Evolutionary conservation across 2,797 vertebrate species (phyloP).

Genomic region (Loris lydekkerianus): DNA sequence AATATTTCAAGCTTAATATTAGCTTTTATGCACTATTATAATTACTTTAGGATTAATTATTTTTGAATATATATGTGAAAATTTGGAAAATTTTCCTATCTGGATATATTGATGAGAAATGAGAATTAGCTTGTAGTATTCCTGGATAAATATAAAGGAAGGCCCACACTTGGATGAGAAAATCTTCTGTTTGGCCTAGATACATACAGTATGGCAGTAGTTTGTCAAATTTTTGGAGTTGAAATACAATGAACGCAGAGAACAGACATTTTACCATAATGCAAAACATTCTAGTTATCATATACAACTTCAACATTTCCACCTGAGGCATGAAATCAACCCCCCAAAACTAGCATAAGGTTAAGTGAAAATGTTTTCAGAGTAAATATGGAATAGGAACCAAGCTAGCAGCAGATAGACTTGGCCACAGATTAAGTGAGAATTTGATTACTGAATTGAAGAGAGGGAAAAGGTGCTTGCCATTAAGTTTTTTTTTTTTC

Average conservation of each 20-base stretch:
- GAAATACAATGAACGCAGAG: background rate
- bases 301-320: background rate
- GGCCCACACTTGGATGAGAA: background rate
- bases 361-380: background rate
- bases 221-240: background rate
- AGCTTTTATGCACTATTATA: background rate
- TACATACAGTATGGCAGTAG: background rate
- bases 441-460: background rate
- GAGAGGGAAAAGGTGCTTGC: background rate
- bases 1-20: background rate
- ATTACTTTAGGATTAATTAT: background rate
- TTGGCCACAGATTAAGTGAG: background rate
- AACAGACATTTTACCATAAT: background rate
- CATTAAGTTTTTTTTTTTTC: background rate
- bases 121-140: background rate
- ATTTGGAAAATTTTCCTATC: background rate
- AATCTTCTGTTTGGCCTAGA: background rate
- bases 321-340: background rate
- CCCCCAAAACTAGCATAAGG: background rate
- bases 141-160: background rate
- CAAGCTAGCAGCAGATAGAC: background rate
- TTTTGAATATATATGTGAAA: background rate
- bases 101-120: background rate
- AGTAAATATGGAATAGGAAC: background rate
- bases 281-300: background rate